Percentiles rank a stretch among this genome's conserved stretches.
These are phyloP conservation scores for Drosophila santomea DNA, from an alignment of 1,140 invertebrate genomes.

Conservation along the genomic window DNA sequence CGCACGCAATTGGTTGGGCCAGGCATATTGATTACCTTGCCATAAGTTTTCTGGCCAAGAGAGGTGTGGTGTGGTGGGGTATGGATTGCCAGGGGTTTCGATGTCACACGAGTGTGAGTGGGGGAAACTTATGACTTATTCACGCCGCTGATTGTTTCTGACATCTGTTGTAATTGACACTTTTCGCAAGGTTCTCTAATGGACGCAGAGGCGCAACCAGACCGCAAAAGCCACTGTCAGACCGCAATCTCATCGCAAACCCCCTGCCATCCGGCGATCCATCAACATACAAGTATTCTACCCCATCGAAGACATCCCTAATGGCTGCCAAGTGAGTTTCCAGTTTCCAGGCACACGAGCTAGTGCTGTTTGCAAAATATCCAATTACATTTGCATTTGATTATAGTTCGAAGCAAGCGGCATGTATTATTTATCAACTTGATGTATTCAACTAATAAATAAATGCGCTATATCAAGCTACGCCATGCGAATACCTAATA, in stretches of 20 bases:
- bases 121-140: slow-evolving; percentile 65
- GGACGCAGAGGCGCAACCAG: slow-evolving; percentile 40
- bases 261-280: slow-evolving; percentile 5
- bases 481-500: not conserved
- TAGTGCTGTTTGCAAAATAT: slow-evolving; percentile 57
- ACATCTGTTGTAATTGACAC: slow-evolving; percentile 77
- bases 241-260: slow-evolving; percentile 28
- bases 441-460: slow-evolving; percentile 35
- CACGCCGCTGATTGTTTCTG: slow-evolving; percentile 71
- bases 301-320: slow-evolving; percentile 38
- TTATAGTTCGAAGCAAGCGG: slow-evolving; percentile 18
- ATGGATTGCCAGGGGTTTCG: slow-evolving; percentile 1
- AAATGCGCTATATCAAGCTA: not conserved
- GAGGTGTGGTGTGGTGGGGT: not conserved
- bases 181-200: slow-evolving; percentile 66
- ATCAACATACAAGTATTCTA: slow-evolving; percentile 11
- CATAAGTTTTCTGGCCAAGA: not conserved
- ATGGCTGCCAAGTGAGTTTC: slow-evolving; percentile 36
- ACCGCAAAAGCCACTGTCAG: slow-evolving; percentile 51
- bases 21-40: slow-evolving; percentile 46
- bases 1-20: slow-evolving; percentile 60
- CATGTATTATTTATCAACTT: slow-evolving; percentile 32
- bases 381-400: slow-evolving; percentile 59
- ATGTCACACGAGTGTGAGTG: slow-evolving; percentile 36
- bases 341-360: slow-evolving; percentile 29